phyloP scores from a whole-genome alignment of 2,888 invertebrate genomes.

The Ceramica pisi region DNA sequence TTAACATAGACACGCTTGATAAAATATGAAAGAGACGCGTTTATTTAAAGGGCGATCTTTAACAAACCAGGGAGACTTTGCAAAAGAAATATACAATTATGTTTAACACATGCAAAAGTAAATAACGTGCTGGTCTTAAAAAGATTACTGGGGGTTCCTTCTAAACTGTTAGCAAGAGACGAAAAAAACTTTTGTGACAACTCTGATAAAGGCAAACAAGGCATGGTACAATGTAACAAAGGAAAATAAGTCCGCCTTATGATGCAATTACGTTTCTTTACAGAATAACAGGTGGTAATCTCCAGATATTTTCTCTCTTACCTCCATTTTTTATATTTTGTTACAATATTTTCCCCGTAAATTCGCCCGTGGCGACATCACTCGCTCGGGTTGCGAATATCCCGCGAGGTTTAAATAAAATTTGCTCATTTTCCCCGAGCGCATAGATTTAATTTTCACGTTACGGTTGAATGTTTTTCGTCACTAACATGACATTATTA shows the following conservation, averaged over 20 bases:
- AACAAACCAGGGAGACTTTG: conserved; percentile 2
- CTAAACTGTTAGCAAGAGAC: conserved; percentile 30
- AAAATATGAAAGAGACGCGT: conserved; percentile 44
- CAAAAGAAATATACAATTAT: conserved; percentile 11
- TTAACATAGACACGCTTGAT: conserved; percentile 26
- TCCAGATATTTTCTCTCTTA: conserved; percentile 58
- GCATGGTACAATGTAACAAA: conserved; percentile 22
- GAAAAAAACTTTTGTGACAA: conserved; percentile 40
- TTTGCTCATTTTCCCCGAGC: conserved; percentile 68
- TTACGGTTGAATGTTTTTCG: conserved; percentile 57
- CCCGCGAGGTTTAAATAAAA: conserved; percentile 72
- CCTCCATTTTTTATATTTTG: conserved; percentile 56
- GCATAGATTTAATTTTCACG: conserved; percentile 68
- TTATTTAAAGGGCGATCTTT: conserved; percentile 24
- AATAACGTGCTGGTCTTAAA: conserved; percentile 40
- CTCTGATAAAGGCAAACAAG: conserved; percentile 22
- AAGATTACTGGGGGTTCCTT: conserved; percentile 28
- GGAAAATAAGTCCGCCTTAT: conserved; percentile 35
- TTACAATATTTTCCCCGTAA: conserved; percentile 66
- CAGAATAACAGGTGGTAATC: conserved; percentile 73
- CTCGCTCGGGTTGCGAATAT: conserved; percentile 68
- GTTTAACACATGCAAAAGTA: conserved; percentile 40
- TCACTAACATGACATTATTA: conserved; percentile 55
- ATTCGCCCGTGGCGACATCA: conserved; percentile 63
- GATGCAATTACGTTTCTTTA: conserved; percentile 68